Percentiles rank a stretch among this genome's conserved stretches.
Conservation (phyloP, 1,140 invertebrate genomes). For the Scaptomyza pallida region DNA sequence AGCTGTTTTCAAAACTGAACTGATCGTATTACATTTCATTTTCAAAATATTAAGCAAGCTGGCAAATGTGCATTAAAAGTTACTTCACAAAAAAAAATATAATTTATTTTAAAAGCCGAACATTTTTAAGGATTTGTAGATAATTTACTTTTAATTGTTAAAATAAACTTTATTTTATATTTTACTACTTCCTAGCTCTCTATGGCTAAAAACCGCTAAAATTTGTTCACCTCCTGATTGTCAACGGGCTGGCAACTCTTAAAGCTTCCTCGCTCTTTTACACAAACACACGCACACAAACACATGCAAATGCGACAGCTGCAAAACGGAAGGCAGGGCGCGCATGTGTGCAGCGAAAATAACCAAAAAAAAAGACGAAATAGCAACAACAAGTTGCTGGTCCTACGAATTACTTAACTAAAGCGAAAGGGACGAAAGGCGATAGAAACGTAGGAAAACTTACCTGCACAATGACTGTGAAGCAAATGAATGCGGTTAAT, state of each 20-base stretch:
- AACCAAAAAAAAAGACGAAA: constrained; percentile 7
- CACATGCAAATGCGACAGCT: constrained; percentile 31
- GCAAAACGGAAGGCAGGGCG: constrained; percentile 34
- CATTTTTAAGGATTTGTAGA: too few relatives aligned
- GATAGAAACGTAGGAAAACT: constrained; percentile 32
- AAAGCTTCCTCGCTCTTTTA: constrained; percentile 12
- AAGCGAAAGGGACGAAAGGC: background rate
- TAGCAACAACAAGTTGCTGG: constrained; percentile 44
- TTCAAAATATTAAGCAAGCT: background rate
- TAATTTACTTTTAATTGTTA: too few relatives aligned
- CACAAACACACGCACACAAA: constrained; percentile 19
- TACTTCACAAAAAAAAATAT: too few relatives aligned
- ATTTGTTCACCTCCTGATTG: background rate
- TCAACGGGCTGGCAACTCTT: constrained; percentile 51
- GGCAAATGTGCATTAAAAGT: too few relatives aligned
- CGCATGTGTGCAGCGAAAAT: constrained; percentile 42
- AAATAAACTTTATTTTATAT: too few relatives aligned
- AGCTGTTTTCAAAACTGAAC: constrained; percentile 50
- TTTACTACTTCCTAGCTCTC: too few relatives aligned
- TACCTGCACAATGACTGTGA: constrained; percentile 79
- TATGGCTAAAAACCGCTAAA: background rate
- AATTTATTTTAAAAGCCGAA: too few relatives aligned
- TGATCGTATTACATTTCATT: constrained; percentile 40
- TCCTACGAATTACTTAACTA: constrained; percentile 11
- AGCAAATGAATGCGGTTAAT: constrained; percentile 78